phyloP scores from a whole-genome alignment of 2,113 vertebrate species.

The Athene noctua region DNA sequence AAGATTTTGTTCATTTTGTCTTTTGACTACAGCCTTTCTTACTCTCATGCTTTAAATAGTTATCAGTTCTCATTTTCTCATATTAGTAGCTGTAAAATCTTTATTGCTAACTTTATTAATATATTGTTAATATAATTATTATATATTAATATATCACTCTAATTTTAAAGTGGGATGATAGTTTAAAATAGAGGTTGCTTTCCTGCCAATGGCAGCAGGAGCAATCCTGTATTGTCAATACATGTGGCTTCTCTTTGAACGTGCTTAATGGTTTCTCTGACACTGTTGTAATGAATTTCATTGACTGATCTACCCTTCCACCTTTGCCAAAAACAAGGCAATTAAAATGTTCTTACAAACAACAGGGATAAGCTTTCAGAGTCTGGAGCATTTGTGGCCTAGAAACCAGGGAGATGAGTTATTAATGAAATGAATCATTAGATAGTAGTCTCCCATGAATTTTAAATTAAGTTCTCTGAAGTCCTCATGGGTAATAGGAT shows the following conservation, averaged over 20 bases:
- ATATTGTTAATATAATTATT: too few species aligned
- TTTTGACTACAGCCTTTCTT: background rate
- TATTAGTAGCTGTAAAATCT: background rate
- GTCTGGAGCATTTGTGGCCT: background rate
- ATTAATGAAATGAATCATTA: slow-evolving; percentile 40
- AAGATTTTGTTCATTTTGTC: background rate
- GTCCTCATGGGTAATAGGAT: background rate
- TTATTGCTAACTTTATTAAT: background rate
- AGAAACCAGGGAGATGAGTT: background rate
- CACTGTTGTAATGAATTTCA: background rate
- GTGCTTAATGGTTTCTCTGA: background rate
- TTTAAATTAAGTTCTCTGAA: slow-evolving; percentile 22
- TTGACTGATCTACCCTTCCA: background rate
- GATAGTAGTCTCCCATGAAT: background rate
- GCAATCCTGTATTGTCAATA: background rate
- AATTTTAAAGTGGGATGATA: background rate
- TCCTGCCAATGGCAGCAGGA: background rate
- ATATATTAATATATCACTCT: too few species aligned
- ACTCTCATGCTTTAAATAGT: background rate
- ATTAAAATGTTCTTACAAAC: background rate
- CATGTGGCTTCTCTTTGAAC: background rate
- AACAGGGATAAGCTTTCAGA: background rate
- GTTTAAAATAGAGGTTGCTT: background rate
- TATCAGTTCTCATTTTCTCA: background rate
- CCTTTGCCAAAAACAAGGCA: background rate